Percentiles rank a stretch among this genome's conserved stretches.
Conservation (phyloP, 2,797 vertebrate genomes). For the Sebastes hubbsi region DNA sequence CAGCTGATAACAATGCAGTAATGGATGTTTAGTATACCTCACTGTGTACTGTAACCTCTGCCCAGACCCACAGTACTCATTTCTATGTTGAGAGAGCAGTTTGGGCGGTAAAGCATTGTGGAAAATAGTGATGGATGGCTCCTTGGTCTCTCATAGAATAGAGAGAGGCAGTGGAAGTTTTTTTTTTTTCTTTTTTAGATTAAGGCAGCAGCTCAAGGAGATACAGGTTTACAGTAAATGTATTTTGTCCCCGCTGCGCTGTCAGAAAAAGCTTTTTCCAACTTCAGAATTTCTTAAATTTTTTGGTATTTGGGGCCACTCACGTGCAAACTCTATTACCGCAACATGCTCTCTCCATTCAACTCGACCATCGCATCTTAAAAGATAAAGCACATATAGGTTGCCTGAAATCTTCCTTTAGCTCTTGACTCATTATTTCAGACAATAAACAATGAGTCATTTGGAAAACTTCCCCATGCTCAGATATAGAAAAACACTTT, state of each 20-base stretch:
- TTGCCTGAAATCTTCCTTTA: slow-evolving; percentile 20
- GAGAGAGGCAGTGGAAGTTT: slow-evolving; percentile 47
- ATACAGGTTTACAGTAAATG: slow-evolving; percentile 60
- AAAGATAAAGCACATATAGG: slow-evolving; percentile 5
- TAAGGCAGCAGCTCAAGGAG: slow-evolving; percentile 55
- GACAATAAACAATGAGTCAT: slow-evolving; percentile 69
- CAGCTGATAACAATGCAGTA: slow-evolving; percentile 7
- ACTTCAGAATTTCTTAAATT: slow-evolving; percentile 34
- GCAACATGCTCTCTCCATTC: background rate
- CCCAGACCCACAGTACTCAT: slow-evolving; percentile 50
- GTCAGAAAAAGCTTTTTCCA: slow-evolving; percentile 42
- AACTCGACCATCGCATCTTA: slow-evolving; percentile 8
- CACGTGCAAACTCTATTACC: slow-evolving; percentile 13
- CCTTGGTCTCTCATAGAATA: slow-evolving; percentile 65
- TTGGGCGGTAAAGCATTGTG: slow-evolving; percentile 66
- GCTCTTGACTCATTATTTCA: slow-evolving; percentile 50
- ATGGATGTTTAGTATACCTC: slow-evolving; percentile 49
- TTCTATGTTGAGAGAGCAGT: slow-evolving; percentile 64
- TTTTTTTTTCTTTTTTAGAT: slow-evolving; percentile 36
- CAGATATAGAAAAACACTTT: slow-evolving; percentile 64
- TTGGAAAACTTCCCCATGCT: slow-evolving; percentile 38
- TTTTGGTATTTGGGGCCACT: slow-evolving; percentile 13
- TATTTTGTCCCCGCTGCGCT: slow-evolving; percentile 24
- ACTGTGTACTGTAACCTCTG: slow-evolving; percentile 33
- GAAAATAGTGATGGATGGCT: slow-evolving; percentile 73